A percentile compares a stretch with the other conserved stretches of the same genome.
Conservation (phyloP, 2,113 vertebrate genomes). For the Pseudorhombus dupliciocellatus region DNA sequence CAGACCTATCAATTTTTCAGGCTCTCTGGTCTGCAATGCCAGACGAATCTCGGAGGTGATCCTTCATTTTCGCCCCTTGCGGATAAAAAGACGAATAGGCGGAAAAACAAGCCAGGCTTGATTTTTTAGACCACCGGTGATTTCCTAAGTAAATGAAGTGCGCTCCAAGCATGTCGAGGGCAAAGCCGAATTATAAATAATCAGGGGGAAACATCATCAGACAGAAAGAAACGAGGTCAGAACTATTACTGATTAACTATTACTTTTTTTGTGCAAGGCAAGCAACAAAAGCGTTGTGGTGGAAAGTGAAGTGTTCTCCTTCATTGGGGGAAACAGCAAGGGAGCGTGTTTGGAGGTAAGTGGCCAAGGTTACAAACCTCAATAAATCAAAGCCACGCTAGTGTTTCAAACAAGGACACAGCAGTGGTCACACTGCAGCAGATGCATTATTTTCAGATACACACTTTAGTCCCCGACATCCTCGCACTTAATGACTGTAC, state of each 20-base stretch:
- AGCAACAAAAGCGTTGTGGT: slow-evolving; percentile 51
- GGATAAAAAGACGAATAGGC: slow-evolving; percentile 63
- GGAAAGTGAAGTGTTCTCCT: slow-evolving; percentile 22
- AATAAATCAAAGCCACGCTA: slow-evolving; percentile 66
- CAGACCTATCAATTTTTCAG: slow-evolving; percentile 66
- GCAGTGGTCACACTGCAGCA: slow-evolving; percentile 50
- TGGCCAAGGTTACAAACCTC: slow-evolving; percentile 72
- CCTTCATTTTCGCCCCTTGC: slow-evolving; percentile 56
- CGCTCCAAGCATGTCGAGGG: slow-evolving; percentile 46
- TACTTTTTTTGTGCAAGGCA: slow-evolving; percentile 64
- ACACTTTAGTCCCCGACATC: slow-evolving; percentile 24
- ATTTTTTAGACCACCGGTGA: slow-evolving; percentile 60
- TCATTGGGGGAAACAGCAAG: slow-evolving; percentile 45
- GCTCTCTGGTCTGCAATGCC: slow-evolving; percentile 43
- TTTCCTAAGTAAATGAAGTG: slow-evolving; percentile 50
- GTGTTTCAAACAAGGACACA: slow-evolving; percentile 68
- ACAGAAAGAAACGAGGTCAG: slow-evolving; percentile 67
- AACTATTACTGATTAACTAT: slow-evolving; percentile 59
- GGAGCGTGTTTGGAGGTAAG: slow-evolving; percentile 56
- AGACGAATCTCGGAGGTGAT: slow-evolving; percentile 47
- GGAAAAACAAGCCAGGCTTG: slow-evolving; percentile 44
- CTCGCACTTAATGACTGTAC: slow-evolving; percentile 29
- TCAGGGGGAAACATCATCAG: slow-evolving; percentile 58
- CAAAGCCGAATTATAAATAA: slow-evolving; percentile 70
- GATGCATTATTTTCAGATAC: slow-evolving; percentile 49